These are phyloP conservation scores for Maniola hyperantus DNA, from an alignment of 2,888 invertebrate species.

Conservation along the genomic window DNA sequence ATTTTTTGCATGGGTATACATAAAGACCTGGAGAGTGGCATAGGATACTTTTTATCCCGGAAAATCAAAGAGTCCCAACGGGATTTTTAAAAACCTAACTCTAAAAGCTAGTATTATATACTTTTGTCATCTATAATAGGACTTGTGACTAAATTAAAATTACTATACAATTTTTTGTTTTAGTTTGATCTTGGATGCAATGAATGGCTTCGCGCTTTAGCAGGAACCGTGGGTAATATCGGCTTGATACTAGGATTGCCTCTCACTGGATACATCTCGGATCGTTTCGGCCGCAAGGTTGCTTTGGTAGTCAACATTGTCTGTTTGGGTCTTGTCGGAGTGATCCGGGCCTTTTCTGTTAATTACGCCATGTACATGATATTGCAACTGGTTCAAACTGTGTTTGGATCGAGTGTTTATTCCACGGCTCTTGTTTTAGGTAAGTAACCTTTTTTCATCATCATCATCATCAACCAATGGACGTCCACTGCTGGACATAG, in stretches of 20 bases:
- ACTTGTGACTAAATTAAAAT: no score
- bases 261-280: conserved; percentile 14
- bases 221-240: background rate
- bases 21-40: no score
- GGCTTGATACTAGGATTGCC: conserved; percentile 10
- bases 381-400: conserved; percentile 6
- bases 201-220: conserved; percentile 19
- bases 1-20: no score
- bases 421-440: conserved; percentile 10
- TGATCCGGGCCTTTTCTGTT: conserved; percentile 11
- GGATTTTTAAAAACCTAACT: no score
- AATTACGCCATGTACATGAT: conserved; percentile 14
- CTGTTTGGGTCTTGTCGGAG: background rate
- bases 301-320: conserved; percentile 8
- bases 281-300: conserved; percentile 12
- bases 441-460: no score
- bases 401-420: conserved; percentile 10
- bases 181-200: conserved; percentile 22
- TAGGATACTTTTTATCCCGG: no score
- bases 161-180: no score
- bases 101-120: no score
- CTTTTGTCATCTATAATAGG: no score
- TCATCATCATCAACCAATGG: no score
- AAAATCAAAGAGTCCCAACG: no score
- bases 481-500: no score